A percentile compares a stretch with the other conserved stretches of the same genome.
These are phyloP conservation scores for Scomber japonicus DNA, from an alignment of 2,113 vertebrate species.

Conservation along the genomic window DNA sequence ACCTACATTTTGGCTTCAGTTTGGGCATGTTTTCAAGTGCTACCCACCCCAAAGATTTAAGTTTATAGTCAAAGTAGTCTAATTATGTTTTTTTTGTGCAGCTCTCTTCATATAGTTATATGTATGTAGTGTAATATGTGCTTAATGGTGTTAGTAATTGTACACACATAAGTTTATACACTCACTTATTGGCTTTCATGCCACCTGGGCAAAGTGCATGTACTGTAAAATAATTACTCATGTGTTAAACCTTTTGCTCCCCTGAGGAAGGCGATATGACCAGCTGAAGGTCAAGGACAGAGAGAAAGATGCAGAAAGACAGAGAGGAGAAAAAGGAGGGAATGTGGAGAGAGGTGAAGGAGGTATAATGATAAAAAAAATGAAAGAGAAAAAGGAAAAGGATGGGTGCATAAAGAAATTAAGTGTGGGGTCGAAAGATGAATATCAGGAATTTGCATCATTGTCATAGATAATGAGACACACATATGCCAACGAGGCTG, in stretches of 20 bases:
- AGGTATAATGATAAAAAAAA: not conserved
- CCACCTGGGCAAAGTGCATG: constrained; percentile 63
- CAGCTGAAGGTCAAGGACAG: constrained; percentile 77
- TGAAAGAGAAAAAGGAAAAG: not conserved
- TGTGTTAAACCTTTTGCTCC: constrained; percentile 75
- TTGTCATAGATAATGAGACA: constrained; percentile 1
- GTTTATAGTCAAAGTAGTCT: no score
- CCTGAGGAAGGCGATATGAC: constrained; percentile 49
- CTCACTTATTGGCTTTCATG: constrained; percentile 1
- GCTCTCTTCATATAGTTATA: not conserved
- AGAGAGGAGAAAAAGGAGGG: not conserved
- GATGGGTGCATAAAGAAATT: not conserved
- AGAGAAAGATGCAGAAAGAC: constrained; percentile 6
- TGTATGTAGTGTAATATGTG: not conserved
- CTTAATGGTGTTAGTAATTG: not conserved
- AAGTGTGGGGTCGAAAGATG: not conserved
- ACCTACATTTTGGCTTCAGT: no score
- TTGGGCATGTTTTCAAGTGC: no score
- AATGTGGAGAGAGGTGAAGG: constrained; percentile 18
- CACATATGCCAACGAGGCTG: constrained; percentile 39
- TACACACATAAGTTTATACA: constrained; percentile 6
- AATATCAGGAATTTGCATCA: no score
- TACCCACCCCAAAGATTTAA: no score
- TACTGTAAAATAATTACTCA: constrained; percentile 78
- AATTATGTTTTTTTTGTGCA: not conserved